Conservation (phyloP, 2,113 vertebrate genomes). For the Narcine bancroftii region DNA sequence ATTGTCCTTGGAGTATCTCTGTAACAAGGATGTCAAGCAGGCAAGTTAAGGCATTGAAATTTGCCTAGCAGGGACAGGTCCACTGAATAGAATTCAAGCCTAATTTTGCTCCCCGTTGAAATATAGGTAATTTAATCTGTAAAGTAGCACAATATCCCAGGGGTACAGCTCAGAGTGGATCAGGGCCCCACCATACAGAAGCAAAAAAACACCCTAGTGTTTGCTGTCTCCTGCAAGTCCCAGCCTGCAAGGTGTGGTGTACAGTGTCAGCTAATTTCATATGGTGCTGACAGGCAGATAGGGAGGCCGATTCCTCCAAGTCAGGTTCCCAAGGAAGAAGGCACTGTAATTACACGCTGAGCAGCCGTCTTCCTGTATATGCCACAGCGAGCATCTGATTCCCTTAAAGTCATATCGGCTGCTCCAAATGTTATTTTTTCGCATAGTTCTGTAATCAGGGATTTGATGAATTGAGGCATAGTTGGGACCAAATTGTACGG, state of each 20-base stretch:
- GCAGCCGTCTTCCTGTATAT: conserved; percentile 17
- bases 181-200: conserved; percentile 39
- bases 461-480: neutral
- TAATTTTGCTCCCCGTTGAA: conserved; percentile 36
- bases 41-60: conserved; percentile 16
- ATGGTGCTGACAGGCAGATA: conserved; percentile 63
- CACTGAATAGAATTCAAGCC: conserved; percentile 38
- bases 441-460: neutral
- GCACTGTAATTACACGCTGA: conserved; percentile 8
- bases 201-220: conserved; percentile 37
- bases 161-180: conserved; percentile 39
- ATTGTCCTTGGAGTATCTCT: neutral
- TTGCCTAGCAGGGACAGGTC: conserved; percentile 29
- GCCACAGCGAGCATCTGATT: neutral
- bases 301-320: conserved; percentile 47
- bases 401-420: neutral
- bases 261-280: conserved; percentile 69
- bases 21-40: conserved; percentile 17
- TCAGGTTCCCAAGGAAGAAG: conserved; percentile 49
- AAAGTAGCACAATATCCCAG: conserved; percentile 42
- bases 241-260: conserved; percentile 63
- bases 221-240: conserved; percentile 54
- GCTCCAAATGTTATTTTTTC: neutral
- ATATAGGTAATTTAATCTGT: conserved; percentile 41
- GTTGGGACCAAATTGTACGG: neutral